These are phyloP conservation scores for Campylomormyrus tamandua DNA, from an alignment of 2,113 vertebrate species.

Conservation along the genomic window DNA sequence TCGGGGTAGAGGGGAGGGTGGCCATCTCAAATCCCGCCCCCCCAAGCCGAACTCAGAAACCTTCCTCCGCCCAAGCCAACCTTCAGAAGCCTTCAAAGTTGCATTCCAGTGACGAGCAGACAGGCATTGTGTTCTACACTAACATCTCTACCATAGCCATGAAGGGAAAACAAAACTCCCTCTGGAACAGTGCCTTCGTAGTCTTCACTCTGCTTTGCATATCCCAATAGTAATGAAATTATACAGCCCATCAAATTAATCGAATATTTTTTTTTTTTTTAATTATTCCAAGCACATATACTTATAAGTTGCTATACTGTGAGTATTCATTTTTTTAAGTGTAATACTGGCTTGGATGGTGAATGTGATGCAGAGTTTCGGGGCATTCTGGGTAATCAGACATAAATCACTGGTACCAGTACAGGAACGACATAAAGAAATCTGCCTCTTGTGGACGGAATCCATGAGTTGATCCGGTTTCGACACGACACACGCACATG, in stretches of 20 bases:
- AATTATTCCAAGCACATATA: background rate
- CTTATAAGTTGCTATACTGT: background rate
- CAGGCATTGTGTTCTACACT: constrained; percentile 15
- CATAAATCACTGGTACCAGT: background rate
- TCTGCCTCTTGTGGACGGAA: background rate
- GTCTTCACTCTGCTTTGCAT: background rate
- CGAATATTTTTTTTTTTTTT: background rate
- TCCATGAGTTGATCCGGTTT: background rate
- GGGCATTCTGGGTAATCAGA: constrained; percentile 1
- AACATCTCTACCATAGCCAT: constrained; percentile 10
- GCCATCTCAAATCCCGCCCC: background rate
- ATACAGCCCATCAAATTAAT: constrained; percentile 6
- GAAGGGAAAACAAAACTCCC: background rate
- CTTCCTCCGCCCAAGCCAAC: constrained; percentile 31
- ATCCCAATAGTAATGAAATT: background rate
- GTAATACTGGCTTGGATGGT: background rate
- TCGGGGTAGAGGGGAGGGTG: constrained; percentile 33
- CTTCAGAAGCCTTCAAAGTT: constrained; percentile 20
- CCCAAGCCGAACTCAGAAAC: background rate
- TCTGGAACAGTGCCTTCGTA: background rate
- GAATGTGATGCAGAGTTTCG: background rate
- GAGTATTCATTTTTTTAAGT: constrained; percentile 10
- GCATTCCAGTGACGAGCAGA: constrained; percentile 8
- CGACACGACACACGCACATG: background rate
- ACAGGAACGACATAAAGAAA: background rate